These are phyloP conservation scores for Melanocharis versteri DNA, from an alignment of 2,113 vertebrate species.

Conservation along the genomic window DNA sequence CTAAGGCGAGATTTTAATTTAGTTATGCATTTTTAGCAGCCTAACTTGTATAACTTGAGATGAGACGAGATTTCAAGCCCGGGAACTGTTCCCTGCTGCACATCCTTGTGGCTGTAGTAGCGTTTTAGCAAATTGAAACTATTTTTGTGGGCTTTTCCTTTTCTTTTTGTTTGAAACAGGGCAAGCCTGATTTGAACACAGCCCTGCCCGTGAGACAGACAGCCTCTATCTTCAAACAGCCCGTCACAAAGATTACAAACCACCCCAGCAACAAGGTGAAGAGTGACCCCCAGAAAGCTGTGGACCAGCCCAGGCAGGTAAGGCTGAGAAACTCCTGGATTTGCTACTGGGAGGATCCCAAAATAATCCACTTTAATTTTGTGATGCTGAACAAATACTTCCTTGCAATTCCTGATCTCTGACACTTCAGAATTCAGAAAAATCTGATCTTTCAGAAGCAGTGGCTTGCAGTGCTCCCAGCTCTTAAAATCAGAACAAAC, in stretches of 20 bases:
- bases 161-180: conserved; percentile 66
- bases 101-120: background rate
- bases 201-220: conserved; percentile 96
- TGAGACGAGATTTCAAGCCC: background rate
- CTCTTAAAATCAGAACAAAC: background rate
- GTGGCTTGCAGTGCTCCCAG: background rate
- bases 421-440: background rate
- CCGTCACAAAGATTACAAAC: conserved; percentile 97
- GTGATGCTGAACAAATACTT: background rate
- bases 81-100: background rate
- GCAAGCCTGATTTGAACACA: conserved; percentile 96
- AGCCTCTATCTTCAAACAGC: conserved; percentile 97
- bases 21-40: background rate
- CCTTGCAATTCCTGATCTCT: background rate
- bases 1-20: background rate
- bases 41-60: background rate
- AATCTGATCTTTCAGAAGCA: background rate
- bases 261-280: conserved; percentile 99
- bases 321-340: background rate
- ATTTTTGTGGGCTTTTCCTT: background rate
- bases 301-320: conserved; percentile 97
- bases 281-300: conserved; percentile 96
- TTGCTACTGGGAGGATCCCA: background rate
- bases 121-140: background rate
- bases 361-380: fast-evolving